phyloP scores from a whole-genome alignment of 2,797 vertebrate genomes.

The Sphaeramia orbicularis region DNA sequence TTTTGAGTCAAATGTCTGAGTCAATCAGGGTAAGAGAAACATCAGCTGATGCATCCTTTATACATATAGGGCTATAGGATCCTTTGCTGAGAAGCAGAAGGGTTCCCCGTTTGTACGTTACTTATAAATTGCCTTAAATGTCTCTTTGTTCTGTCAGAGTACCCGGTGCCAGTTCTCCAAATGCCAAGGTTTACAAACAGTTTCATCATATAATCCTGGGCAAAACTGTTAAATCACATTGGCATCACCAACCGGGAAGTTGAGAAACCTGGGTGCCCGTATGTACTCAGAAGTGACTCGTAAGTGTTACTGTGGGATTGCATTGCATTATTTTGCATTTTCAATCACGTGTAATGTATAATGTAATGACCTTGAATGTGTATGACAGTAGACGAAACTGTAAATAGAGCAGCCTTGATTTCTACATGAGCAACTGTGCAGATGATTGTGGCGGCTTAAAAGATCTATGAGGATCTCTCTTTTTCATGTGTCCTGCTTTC shows the following conservation, averaged over 20 bases:
- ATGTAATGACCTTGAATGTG: conserved; percentile 3
- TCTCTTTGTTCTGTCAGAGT: neutral
- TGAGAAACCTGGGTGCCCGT: neutral
- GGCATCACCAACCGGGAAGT: neutral
- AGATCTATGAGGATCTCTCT: neutral
- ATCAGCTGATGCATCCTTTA: too few relatives aligned
- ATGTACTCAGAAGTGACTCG: neutral
- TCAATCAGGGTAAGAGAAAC: too few relatives aligned
- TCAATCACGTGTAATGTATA: neutral
- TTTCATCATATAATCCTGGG: conserved; percentile 8
- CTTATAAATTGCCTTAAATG: neutral
- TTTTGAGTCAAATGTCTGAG: too few relatives aligned
- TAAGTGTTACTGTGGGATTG: neutral
- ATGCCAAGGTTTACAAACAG: neutral
- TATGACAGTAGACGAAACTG: neutral
- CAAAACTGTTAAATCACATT: neutral
- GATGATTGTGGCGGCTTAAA: neutral
- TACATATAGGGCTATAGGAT: too few relatives aligned
- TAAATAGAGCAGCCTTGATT: neutral
- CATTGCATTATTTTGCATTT: conserved; percentile 1
- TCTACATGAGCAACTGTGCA: neutral
- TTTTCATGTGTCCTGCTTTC: conserved; percentile 1
- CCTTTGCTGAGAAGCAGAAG: too few relatives aligned
- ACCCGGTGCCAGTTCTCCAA: neutral
- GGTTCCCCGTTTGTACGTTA: neutral